phyloP scores from a whole-genome alignment of 2,113 vertebrate species.

The Ranitomeya imitator region DNA sequence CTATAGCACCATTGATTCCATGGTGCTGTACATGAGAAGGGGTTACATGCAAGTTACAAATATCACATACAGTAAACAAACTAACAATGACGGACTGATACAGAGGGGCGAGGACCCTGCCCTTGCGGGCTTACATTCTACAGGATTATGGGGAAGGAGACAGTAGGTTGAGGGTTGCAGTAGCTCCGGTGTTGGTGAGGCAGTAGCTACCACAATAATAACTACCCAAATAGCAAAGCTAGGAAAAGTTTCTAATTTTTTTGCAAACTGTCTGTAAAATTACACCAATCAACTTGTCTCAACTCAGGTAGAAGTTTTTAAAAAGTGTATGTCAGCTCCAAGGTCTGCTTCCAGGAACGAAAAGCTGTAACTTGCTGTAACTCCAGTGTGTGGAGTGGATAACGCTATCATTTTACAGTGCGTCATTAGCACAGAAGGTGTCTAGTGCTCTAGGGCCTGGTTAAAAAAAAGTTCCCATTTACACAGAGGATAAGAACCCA shows the following conservation, averaged over 20 bases:
- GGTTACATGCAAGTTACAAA: too few species aligned
- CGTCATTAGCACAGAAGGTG: background rate
- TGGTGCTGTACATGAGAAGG: too few species aligned
- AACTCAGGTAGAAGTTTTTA: background rate
- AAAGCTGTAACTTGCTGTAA: background rate
- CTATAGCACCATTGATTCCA: too few species aligned
- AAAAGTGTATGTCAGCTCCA: background rate
- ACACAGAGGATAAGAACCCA: background rate
- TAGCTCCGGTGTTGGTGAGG: too few species aligned
- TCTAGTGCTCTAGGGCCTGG: background rate
- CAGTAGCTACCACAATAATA: too few species aligned
- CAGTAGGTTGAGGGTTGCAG: too few species aligned
- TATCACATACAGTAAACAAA: too few species aligned
- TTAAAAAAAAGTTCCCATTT: background rate
- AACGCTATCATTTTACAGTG: background rate
- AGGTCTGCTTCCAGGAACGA: background rate
- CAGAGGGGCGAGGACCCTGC: too few species aligned
- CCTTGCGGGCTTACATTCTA: too few species aligned
- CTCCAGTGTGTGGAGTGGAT: background rate
- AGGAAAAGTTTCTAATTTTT: background rate
- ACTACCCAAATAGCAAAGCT: background rate
- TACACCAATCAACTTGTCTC: background rate
- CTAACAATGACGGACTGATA: too few species aligned
- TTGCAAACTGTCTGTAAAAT: background rate
- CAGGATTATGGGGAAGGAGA: too few species aligned